Evolutionary conservation across 2,888 invertebrate genomes (phyloP), one percentile per base, ranked within the genome.

Genomic region (Tuberolachnus salignus): DNA sequence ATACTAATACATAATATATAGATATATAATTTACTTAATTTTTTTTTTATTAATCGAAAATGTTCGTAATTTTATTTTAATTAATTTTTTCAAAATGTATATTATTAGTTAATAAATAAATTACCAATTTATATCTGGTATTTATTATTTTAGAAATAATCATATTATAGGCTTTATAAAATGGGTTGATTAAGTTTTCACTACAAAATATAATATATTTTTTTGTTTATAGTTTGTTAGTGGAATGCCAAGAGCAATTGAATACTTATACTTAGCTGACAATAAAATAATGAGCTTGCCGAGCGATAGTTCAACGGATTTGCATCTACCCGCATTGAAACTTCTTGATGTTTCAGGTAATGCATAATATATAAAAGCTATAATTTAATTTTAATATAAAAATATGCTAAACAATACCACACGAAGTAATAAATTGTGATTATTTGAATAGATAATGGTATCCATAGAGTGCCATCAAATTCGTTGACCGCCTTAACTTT

Each of bases 241-340:
- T 1, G 93, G 92, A 0, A 86, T 94, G 72, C 94, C 94, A 0
- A 88, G 90, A 83, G 92, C 91, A 59, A 87, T 94, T 71, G 94
- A 94, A 84, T 90, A 93, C 82, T 86, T 94, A 34, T 90, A 91
- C 84, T 85, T 93, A 84, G 87, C 90, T 70, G 89, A 88, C 83
- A 94, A 94, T 85, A 89, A 91, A 83, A 92, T 94, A 74, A 87
- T 89, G 8, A 87, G 86, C 59, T 85, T 94, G 61, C 92, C 93
- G 9, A 85, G 86, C 3, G 86, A 89, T 21, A 89, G 90, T 0
- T 90, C 91, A 1, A 90, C 91, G 69, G 90, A 91, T 84, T 86
- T 93, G 74, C 90, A 92, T 83, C 86, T 94, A 81, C 93, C 93
- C 0, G 89, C 91, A 55, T 84, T 94, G 61, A 88, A 92, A 84